phyloP scores from a whole-genome alignment of 2,797 vertebrate species.

The Phyllotis vaccarum region DNA sequence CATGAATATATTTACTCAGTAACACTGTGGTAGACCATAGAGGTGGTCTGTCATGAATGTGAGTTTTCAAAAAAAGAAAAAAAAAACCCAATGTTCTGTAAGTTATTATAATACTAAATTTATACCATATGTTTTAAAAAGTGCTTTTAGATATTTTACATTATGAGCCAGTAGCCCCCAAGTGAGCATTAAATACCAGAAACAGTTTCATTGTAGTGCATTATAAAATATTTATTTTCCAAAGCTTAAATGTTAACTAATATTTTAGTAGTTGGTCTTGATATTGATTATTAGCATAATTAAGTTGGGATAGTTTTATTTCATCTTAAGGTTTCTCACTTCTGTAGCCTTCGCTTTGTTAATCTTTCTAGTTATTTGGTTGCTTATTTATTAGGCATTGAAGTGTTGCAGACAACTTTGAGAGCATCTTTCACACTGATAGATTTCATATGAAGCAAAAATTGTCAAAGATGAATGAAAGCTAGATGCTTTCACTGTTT shows the following conservation, averaged over 20 bases:
- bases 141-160: constrained; percentile 69
- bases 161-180: constrained; percentile 67
- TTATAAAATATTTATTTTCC: constrained; percentile 57
- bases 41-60: constrained; percentile 74
- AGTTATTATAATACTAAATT: constrained; percentile 67
- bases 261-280: constrained; percentile 60
- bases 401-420: background rate
- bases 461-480: background rate
- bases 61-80: constrained; percentile 45
- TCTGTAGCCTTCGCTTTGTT: background rate
- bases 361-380: background rate
- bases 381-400: background rate
- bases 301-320: constrained; percentile 47
- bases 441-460: constrained; percentile 43
- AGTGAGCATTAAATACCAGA: constrained; percentile 68
- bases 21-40: constrained; percentile 73
- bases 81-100: constrained; percentile 40
- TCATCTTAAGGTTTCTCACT: background rate
- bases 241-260: constrained; percentile 45
- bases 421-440: background rate
- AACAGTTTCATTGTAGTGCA: constrained; percentile 58
- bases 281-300: constrained; percentile 52
- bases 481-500: background rate
- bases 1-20: constrained; percentile 76
- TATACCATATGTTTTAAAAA: constrained; percentile 70